Conservation (phyloP, 1,140 invertebrate species). For the honey bee (Apis mellifera) region DNA sequence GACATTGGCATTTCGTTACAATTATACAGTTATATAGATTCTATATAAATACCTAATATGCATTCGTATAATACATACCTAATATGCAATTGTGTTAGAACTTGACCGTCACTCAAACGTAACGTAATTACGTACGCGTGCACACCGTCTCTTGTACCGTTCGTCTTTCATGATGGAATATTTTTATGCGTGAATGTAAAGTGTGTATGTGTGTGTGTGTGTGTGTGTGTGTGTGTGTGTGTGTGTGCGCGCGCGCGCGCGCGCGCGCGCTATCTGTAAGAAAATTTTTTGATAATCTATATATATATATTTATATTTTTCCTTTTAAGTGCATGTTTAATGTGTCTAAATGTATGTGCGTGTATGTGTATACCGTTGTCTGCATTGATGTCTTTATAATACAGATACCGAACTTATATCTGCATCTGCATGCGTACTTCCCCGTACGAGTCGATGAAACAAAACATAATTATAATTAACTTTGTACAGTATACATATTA, state of each 20-base stretch:
- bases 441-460: constrained; percentile 59
- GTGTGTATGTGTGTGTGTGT: background rate
- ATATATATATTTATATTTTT: no score
- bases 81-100: constrained; percentile 80
- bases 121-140: constrained; percentile 66
- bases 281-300: no score
- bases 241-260: background rate
- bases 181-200: constrained; percentile 26
- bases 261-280: constrained; percentile 5
- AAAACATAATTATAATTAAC: constrained; percentile 73
- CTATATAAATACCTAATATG: constrained; percentile 82
- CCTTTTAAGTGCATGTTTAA: background rate
- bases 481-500: constrained; percentile 74
- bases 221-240: background rate
- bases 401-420: background rate
- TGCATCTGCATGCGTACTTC: constrained; percentile 35
- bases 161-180: constrained; percentile 57
- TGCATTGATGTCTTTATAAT: constrained; percentile 4
- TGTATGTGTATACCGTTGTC: background rate
- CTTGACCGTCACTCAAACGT: constrained; percentile 76
- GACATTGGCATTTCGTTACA: constrained; percentile 80
- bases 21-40: constrained; percentile 81
- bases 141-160: constrained; percentile 65
- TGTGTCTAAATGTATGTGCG: no score
- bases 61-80: constrained; percentile 81